These are phyloP conservation scores for Autographa gamma DNA, from an alignment of 2,888 invertebrate genomes.

Conservation along the genomic window DNA sequence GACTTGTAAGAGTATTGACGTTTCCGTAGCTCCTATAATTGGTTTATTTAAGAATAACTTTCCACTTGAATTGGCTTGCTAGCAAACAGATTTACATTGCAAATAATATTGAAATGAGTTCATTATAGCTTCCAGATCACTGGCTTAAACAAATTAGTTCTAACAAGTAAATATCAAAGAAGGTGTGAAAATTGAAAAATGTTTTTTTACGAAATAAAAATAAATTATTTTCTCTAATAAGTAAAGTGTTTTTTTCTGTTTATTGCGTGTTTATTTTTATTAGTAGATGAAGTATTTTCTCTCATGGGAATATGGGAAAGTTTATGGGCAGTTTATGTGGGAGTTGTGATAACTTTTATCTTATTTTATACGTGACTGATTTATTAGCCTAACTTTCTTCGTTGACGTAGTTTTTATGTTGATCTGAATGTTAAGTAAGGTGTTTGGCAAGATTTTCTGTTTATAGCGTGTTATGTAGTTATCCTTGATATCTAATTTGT, in stretches of 20 bases:
- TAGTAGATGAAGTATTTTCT: conserved; percentile 25
- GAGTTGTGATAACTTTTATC: conserved; percentile 44
- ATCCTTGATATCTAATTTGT: too few species aligned
- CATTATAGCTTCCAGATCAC: conserved; percentile 1
- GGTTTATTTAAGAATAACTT: not conserved
- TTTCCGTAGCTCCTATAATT: not conserved
- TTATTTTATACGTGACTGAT: conserved; percentile 50
- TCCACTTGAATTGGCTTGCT: not conserved
- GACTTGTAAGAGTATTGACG: not conserved
- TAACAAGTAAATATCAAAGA: not conserved
- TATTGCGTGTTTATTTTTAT: conserved; percentile 15
- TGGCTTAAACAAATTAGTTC: not conserved
- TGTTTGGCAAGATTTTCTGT: conserved; percentile 1
- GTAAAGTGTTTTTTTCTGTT: conserved; percentile 19
- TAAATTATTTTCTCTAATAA: conserved; percentile 9
- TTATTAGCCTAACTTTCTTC: conserved; percentile 50
- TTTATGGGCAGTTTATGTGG: conserved; percentile 27
- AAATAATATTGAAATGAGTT: conserved; percentile 1
- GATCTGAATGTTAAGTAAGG: conserved; percentile 4
- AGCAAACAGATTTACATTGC: not conserved
- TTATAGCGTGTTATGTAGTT: not conserved
- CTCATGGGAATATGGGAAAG: conserved; percentile 22
- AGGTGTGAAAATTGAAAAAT: not conserved
- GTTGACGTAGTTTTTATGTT: conserved; percentile 21
- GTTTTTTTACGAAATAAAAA: not conserved